Evolutionary conservation across 2,113 vertebrate species (phyloP).

Genomic region (Poeciliopsis retropinna): DNA sequence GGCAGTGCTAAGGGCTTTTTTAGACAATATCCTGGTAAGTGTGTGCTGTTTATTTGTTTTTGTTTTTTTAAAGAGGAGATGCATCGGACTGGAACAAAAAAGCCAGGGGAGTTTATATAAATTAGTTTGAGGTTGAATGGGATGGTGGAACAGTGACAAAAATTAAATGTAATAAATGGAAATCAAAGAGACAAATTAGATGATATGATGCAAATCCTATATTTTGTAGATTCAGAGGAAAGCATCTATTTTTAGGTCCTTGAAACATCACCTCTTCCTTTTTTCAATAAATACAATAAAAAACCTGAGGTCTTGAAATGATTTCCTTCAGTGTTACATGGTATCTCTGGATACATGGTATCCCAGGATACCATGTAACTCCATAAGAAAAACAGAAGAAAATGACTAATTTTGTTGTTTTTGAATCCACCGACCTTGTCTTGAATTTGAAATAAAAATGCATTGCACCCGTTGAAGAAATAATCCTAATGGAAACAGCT

Average conservation of each 20-base stretch:
- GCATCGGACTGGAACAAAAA: no score
- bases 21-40: constrained; percentile 95
- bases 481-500: background rate
- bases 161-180: background rate
- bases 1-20: constrained; percentile 99
- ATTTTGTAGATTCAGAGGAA: background rate
- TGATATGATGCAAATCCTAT: background rate
- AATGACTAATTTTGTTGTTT: background rate
- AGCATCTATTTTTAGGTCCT: no score
- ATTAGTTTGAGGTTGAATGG: no score
- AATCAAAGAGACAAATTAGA: background rate
- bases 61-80: background rate
- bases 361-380: background rate
- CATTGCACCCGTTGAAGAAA: background rate
- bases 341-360: no score
- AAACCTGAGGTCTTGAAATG: background rate
- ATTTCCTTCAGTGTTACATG: background rate
- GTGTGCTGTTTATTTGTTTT: background rate
- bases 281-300: no score
- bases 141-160: background rate
- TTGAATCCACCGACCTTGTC: background rate
- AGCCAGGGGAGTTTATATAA: no score
- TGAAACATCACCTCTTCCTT: no score
- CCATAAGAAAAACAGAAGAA: background rate
- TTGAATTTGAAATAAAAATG: background rate